Conservation (phyloP, 2,113 vertebrate species). For the Neolamprologus devosi region DNA sequence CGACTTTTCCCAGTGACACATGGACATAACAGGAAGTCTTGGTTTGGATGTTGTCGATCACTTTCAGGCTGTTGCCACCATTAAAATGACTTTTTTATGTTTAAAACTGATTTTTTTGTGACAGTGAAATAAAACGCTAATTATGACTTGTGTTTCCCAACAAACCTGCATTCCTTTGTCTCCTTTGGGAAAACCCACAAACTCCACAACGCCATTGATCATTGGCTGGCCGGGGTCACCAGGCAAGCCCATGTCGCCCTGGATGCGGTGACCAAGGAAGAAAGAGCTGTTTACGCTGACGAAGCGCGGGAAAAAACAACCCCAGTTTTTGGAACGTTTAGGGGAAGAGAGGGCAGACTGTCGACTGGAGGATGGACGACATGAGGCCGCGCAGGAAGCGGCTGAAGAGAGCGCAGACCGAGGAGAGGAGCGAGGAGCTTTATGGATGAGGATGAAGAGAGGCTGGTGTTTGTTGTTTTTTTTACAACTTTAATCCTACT, state of each 20-base stretch:
- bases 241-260: conserved; percentile 84
- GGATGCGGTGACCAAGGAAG: conserved; percentile 56
- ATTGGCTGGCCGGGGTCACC: conserved; percentile 80
- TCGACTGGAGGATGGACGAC: not conserved
- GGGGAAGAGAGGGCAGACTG: not conserved
- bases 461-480: not conserved
- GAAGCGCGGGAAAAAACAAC: not conserved
- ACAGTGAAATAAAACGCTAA: not conserved
- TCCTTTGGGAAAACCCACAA: conserved; percentile 85
- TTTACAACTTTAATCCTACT: not conserved
- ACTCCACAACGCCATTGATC: conserved; percentile 79
- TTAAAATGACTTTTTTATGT: not conserved
- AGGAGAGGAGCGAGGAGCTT: not conserved
- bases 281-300: conserved; percentile 44
- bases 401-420: not conserved
- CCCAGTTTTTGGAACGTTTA: not conserved
- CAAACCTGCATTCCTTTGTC: conserved; percentile 84
- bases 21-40: not conserved
- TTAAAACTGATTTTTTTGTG: fast-evolving
- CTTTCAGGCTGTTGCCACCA: not conserved
- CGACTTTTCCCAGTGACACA: not conserved
- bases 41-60: not conserved
- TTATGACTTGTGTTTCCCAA: not conserved
- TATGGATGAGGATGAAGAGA: not conserved
- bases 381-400: not conserved